Evolutionary conservation across 2,113 vertebrate genomes (phyloP).

Genomic region (Coryphaenoides rupestris): DNA sequence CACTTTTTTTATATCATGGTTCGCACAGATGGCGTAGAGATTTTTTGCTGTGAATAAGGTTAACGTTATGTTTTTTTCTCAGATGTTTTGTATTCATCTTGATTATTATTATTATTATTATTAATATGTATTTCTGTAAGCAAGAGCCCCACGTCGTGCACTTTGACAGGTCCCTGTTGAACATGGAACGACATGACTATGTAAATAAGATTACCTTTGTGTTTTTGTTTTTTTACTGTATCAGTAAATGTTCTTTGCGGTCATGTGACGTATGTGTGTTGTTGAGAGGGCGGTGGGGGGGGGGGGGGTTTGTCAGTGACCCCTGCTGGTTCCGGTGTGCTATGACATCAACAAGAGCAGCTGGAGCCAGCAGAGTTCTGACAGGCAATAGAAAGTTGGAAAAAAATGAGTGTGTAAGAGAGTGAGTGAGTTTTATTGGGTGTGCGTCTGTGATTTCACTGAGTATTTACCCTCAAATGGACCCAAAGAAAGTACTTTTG

Average conservation of each 20-base stretch:
- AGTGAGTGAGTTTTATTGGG: conserved; percentile 20
- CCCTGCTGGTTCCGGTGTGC: conserved; percentile 37
- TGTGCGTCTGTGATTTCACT: conserved; percentile 53
- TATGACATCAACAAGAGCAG: neutral
- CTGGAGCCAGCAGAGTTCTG: conserved; percentile 9
- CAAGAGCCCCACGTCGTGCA: conserved; percentile 66
- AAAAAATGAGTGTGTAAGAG: conserved; percentile 9
- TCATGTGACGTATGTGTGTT: conserved; percentile 42
- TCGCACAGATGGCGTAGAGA: too few species aligned
- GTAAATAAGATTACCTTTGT: conserved; percentile 36
- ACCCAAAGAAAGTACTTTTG: conserved; percentile 17
- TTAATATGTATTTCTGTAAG: conserved; percentile 33
- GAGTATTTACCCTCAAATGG: conserved; percentile 49
- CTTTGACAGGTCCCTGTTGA: conserved; percentile 63
- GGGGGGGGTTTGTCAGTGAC: conserved; percentile 25
- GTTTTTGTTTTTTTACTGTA: conserved; percentile 58
- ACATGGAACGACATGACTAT: conserved; percentile 49
- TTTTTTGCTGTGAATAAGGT: conserved; percentile 32
- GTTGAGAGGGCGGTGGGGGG: conserved; percentile 9
- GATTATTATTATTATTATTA: conserved; percentile 59
- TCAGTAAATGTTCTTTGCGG: conserved; percentile 64
- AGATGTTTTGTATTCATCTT: conserved; percentile 39
- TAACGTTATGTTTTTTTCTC: conserved; percentile 45
- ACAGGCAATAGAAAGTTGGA: conserved; percentile 3
- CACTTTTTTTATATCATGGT: too few species aligned